These are phyloP conservation scores for Orthonyx spaldingii DNA, from an alignment of 2,113 vertebrate species.

Conservation along the genomic window DNA sequence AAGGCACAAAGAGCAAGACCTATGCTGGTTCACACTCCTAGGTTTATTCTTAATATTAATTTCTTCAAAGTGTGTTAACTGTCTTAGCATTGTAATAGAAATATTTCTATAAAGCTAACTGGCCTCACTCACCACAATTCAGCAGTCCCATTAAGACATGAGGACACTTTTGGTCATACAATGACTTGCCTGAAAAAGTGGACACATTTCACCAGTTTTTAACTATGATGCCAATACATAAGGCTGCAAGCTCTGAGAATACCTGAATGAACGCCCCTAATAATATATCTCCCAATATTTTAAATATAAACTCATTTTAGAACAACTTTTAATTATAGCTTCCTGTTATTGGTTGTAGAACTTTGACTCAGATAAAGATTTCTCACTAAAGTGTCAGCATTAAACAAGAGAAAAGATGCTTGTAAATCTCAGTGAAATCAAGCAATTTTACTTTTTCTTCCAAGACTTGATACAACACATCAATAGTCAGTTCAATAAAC, in stretches of 20 bases:
- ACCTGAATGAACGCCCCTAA: neutral
- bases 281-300: neutral
- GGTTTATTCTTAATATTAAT: neutral
- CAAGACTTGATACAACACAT: slow-evolving; percentile 2
- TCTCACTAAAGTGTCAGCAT: neutral
- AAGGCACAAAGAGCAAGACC: neutral
- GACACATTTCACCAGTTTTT: neutral
- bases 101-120: neutral
- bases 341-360: neutral
- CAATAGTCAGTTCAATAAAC: neutral
- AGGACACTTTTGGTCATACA: neutral
- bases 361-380: neutral
- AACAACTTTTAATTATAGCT: neutral
- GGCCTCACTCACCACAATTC: neutral
- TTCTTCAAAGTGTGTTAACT: neutral
- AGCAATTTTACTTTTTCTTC: slow-evolving; percentile 35
- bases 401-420: slow-evolving; percentile 8
- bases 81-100: neutral
- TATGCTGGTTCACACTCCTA: neutral
- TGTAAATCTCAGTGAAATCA: slow-evolving; percentile 2
- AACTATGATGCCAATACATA: neutral
- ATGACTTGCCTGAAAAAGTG: neutral
- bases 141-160: neutral
- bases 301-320: neutral
- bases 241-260: neutral